Base-by-base conservation (phyloP, 2,888 invertebrate genomes). In the Venustoraphidia nigricollis region DNA sequence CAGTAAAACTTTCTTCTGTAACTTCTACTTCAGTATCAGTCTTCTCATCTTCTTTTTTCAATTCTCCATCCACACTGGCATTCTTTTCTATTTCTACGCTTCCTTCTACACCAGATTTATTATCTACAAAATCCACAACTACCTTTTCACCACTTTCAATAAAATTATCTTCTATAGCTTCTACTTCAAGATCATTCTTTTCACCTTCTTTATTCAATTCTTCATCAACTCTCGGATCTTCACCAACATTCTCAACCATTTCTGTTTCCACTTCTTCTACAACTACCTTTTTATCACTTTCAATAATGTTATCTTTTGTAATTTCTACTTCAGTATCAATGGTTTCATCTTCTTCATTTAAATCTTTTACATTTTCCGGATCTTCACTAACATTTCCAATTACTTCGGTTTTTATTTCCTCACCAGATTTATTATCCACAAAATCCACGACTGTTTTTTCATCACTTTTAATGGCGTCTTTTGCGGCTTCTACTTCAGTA, bases 171-270 rank as follows among this genome's bases (percentile, higher is more conserved):
- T 39, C 8, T 45, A 41, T 8, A n/a, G 43, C 9, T 10, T 52
- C 48, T 38, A 51, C 47, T 36, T 53, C 52, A 39, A 50, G 52
- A 39, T 52, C 50, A 8, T 39, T 47, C 48, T 50, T 51, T 13
- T 54, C 50, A 40, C 51, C 49, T 39, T 54, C 52, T 8, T 39
- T 40, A 46, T 48, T 40, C 36, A 49, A 43, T 27, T 55, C 55
- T 13, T 57, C 10, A 50, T 53, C 34, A 39, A 46, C 14, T 40
- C 3, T 35, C 47, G 36, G 40, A 38, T 44, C 10, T 39, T 27
- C 27, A 27, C 6, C 6, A 6, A 6, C 6, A 27, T 27, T 27
- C 1, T 6, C 27, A 6, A 6, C 6, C 6, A 47, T 39, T 11
- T 14, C 10, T 14, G 34, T 52, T 9, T 11, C 48, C 14, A 44